phyloP scores from a whole-genome alignment of 2,888 invertebrate species.

The Muschampia plurimacula region DNA sequence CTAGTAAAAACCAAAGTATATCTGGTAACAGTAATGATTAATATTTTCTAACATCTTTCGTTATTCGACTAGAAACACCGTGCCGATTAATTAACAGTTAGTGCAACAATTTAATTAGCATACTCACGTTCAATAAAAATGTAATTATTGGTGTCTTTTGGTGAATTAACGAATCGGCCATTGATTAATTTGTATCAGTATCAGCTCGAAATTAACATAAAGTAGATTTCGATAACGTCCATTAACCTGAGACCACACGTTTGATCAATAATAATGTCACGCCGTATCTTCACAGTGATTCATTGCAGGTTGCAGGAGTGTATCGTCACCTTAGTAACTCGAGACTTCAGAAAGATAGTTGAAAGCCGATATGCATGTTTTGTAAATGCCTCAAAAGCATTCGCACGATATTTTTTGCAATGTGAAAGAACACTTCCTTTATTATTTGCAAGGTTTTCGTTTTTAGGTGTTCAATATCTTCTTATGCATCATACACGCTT shows the following conservation, averaged over 20 bases:
- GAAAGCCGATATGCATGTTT: conserved; percentile 49
- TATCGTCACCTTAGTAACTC: conserved; percentile 61
- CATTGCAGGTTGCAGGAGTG: conserved; percentile 75
- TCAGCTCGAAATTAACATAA: conserved; percentile 78
- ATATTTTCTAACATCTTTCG: conserved; percentile 58
- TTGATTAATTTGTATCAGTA: conserved; percentile 62
- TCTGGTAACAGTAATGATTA: conserved; percentile 62
- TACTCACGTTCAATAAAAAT: conserved; percentile 59
- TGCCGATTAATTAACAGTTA: conserved; percentile 40
- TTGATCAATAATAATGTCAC: conserved; percentile 52
- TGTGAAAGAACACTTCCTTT: conserved; percentile 52
- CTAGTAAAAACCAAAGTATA: conserved; percentile 67
- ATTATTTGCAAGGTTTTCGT: conserved; percentile 61
- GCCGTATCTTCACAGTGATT: conserved; percentile 72
- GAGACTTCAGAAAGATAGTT: conserved; percentile 47
- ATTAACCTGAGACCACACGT: conserved; percentile 85
- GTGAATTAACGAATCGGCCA: conserved; percentile 77
- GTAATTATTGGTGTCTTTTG: conserved; percentile 71
- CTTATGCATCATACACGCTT: conserved; percentile 76
- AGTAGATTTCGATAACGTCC: conserved; percentile 75
- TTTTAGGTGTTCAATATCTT: conserved; percentile 49
- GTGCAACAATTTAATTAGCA: conserved; percentile 56
- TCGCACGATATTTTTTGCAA: conserved; percentile 71
- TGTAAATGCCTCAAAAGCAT: conserved; percentile 55
- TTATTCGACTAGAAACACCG: conserved; percentile 35